Percentiles rank a stretch among this genome's conserved stretches.
These are phyloP conservation scores for Caenorhabditis sinica DNA, from an alignment of 2,888 invertebrate species.

Conservation along the genomic window DNA sequence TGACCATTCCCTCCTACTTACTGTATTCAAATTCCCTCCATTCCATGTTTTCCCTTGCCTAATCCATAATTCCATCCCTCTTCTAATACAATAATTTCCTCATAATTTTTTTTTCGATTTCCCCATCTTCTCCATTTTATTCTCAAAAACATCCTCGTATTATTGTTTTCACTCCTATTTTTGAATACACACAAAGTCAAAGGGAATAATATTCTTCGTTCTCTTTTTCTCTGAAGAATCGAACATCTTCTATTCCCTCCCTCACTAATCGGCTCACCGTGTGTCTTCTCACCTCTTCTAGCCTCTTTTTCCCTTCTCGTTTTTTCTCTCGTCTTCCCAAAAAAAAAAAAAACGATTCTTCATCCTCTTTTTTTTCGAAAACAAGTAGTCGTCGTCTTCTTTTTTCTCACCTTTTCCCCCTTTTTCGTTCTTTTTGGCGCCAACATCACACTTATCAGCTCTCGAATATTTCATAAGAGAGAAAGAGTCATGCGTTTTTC, in stretches of 20 bases:
- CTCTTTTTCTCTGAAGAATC: background rate
- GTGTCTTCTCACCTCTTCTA: conserved; percentile 10
- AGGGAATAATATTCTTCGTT: conserved; percentile 12
- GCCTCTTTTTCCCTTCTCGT: conserved; percentile 7
- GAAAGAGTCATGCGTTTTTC: conserved; percentile 31
- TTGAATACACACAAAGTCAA: background rate
- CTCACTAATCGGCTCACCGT: conserved; percentile 50
- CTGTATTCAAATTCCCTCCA: background rate
- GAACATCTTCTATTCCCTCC: background rate
- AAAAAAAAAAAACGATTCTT: conserved; percentile 41
- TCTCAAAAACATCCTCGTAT: conserved; percentile 12
- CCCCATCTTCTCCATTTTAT: background rate
- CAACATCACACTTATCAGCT: conserved; percentile 47
- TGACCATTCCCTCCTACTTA: background rate
- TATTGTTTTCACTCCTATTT: conserved; percentile 8
- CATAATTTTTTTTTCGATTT: background rate
- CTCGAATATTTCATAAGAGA: conserved; percentile 26
- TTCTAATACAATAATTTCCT: conserved; percentile 2
- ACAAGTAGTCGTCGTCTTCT: conserved; percentile 50
- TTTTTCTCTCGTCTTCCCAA: background rate
- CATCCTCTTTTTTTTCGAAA: conserved; percentile 38
- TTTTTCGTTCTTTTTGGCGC: conserved; percentile 49
- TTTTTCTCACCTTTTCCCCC: conserved; percentile 27
- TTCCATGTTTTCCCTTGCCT: background rate
- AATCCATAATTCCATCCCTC: background rate